Percentiles rank a stretch among this genome's conserved stretches.
Evolutionary conservation across 1,140 invertebrate genomes (phyloP).

Genomic region (Copidosoma floridanum): DNA sequence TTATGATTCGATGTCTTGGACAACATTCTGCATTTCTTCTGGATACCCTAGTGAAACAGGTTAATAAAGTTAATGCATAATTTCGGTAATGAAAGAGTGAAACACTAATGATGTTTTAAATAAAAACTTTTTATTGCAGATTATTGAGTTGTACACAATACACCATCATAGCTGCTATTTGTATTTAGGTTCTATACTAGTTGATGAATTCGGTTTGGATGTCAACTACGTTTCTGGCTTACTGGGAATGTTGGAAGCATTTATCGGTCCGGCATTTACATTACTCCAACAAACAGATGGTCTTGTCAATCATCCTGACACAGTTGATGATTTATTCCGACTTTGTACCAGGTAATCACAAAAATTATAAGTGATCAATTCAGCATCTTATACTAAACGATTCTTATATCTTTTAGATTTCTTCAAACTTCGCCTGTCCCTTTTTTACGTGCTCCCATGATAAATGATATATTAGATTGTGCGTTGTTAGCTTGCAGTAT

Average conservation of each 20-base stretch:
- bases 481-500: conserved; percentile 77
- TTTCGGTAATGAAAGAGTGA: too few relatives aligned
- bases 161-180: conserved; percentile 93
- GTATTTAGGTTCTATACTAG: conserved; percentile 91
- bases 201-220: conserved; percentile 87
- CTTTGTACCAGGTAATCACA: conserved; percentile 69
- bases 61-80: conserved; percentile 36
- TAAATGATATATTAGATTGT: conserved; percentile 78
- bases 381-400: too few relatives aligned
- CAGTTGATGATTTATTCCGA: conserved; percentile 95
- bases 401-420: conserved; percentile 71
- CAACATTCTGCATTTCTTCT: conserved; percentile 75
- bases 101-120: too few relatives aligned
- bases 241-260: conserved; percentile 83
- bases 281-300: conserved; percentile 75
- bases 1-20: conserved; percentile 83
- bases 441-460: conserved; percentile 73
- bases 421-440: conserved; percentile 79
- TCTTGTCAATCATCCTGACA: conserved; percentile 90
- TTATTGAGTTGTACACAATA: conserved; percentile 78
- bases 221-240: conserved; percentile 70
- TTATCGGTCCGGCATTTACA: conserved; percentile 81
- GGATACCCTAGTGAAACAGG: conserved; percentile 77
- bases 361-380: too few relatives aligned
- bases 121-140: conserved; percentile 63